Conservation (phyloP, 2,888 invertebrate species). For the Protophormia terraenovae region DNA sequence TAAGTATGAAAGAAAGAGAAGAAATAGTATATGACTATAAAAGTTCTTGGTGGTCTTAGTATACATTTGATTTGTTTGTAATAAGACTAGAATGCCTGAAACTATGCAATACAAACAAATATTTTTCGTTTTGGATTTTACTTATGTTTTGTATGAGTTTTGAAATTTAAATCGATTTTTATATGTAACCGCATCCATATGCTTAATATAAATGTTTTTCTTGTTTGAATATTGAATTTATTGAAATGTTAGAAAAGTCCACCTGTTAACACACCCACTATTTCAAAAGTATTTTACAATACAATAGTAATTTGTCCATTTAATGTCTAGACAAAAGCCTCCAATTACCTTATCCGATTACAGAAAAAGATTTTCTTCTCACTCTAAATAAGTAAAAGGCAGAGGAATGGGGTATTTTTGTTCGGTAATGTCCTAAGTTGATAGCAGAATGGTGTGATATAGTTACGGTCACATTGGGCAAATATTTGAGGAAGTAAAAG, state of each 20-base stretch:
- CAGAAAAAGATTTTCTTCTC: conserved; percentile 78
- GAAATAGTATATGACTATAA: not conserved
- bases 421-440: not conserved
- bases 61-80: conserved; percentile 35
- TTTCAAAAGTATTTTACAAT: conserved; percentile 14
- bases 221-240: conserved; percentile 44
- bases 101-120: conserved; percentile 37
- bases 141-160: conserved; percentile 45
- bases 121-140: conserved; percentile 16
- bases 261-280: conserved; percentile 27
- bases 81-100: conserved; percentile 32
- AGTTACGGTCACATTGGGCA: too few species aligned
- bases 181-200: conserved; percentile 52
- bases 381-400: conserved; percentile 59
- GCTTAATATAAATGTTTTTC: conserved; percentile 21
- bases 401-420: not conserved
- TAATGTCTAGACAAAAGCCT: conserved; percentile 80
- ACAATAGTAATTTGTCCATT: conserved; percentile 74
- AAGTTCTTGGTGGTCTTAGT: conserved; percentile 10
- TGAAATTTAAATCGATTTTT: conserved; percentile 62
- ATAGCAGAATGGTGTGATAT: not conserved
- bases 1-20: not conserved
- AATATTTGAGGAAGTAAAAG: too few species aligned
- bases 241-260: conserved; percentile 46
- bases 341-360: conserved; percentile 81